Evolutionary conservation across 1,140 invertebrate genomes (phyloP), one percentile per base, ranked within the genome.

Genomic region (Theocolax elegans): DNA sequence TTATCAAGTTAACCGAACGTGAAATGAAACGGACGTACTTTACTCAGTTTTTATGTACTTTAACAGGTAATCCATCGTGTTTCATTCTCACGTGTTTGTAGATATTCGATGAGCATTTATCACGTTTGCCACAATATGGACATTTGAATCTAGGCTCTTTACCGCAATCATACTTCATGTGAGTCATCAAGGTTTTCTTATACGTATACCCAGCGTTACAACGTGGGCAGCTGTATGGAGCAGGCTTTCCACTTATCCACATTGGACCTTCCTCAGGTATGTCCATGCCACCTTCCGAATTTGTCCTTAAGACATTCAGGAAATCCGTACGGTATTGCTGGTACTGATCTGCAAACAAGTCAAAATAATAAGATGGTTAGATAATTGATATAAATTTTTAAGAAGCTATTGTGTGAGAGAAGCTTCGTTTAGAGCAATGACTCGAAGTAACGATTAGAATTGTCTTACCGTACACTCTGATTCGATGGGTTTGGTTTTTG

Each of bases 151-250:
- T 88, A 1, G 91, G 91, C 75, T 88, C 88, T 68, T 91, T 90
- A 25, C 91, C 90, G 81, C 92, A 92, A 75, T 92, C 91, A 78
- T 91, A 91, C 75, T 90, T 91, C 79, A 90, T 89, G 75, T 93
- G 91, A n/a, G 89, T 86, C 74, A 88, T 88, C 48, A 91, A 64
- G 1, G 83, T 83, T 42, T 82, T 80, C 69, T 85, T 81, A 56
- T 83, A 80, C 1, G 78, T 83, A 71, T 84, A 85, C 0, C 78
- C 80, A 2, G 80, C 79, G 63, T 80, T 80, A 60, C 84, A 85
- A 12, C 78, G 72, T 0, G 84, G 83, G 74, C 84, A 85, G 15
- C 80, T 75, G 31, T 82, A 83, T 6, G 75, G 77, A 56, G 44
- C 64, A 3, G 64, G 56, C 23, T 79, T 70, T 4, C 40, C 60